Conservation (phyloP, 2,113 vertebrate genomes). For the Eulemur rufifrons region DNA sequence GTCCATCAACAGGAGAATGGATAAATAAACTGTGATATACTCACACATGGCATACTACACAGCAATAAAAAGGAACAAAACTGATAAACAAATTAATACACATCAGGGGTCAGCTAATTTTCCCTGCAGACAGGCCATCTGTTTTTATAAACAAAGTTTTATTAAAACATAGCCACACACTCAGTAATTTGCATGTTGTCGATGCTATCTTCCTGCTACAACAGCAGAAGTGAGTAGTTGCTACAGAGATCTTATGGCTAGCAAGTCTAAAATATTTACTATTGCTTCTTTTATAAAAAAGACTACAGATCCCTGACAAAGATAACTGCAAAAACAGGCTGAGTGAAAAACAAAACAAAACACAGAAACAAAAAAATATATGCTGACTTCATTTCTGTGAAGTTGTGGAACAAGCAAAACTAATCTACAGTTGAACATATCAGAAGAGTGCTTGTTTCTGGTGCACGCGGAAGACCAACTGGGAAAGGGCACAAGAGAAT, state of each 20-base stretch:
- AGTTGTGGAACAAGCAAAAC: background rate
- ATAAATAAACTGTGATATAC: background rate
- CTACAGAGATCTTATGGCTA: background rate
- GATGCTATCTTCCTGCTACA: background rate
- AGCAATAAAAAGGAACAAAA: background rate
- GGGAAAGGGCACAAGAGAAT: background rate
- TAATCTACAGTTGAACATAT: background rate
- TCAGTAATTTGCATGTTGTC: background rate
- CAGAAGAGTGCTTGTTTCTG: background rate
- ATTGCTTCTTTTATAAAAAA: background rate
- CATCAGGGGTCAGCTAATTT: background rate
- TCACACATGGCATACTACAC: background rate
- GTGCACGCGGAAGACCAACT: background rate
- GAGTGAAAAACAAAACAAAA: background rate
- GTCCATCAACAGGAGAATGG: background rate
- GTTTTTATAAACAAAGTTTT: conserved; percentile 54
- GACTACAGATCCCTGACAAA: background rate
- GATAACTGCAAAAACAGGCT: background rate
- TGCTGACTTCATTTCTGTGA: background rate
- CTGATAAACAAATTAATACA: background rate
- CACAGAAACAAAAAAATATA: background rate
- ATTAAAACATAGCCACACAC: background rate
- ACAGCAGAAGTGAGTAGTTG: background rate
- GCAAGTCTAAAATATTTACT: background rate
- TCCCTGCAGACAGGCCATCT: background rate